phyloP scores from a whole-genome alignment of 2,888 invertebrate genomes.

The Pecten maximus region DNA sequence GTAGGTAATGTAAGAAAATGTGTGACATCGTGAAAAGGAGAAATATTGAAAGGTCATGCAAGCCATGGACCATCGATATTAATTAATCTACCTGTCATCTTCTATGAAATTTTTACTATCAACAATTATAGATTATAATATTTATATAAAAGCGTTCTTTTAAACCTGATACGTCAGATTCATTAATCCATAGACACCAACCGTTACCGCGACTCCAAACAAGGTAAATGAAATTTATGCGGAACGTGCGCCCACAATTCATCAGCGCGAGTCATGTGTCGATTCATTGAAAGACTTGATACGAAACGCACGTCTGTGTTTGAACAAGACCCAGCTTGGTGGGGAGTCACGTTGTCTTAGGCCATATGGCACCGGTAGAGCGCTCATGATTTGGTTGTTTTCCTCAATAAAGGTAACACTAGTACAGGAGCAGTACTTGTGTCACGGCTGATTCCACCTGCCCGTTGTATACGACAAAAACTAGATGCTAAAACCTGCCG shows the following conservation, averaged over 20 bases:
- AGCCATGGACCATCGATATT: background rate
- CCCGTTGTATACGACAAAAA: background rate
- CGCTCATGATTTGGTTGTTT: background rate
- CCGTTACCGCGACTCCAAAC: background rate
- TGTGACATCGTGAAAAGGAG: background rate
- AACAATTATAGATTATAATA: slow-evolving; percentile 22
- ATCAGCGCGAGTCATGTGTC: background rate
- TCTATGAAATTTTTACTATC: background rate
- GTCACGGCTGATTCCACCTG: background rate
- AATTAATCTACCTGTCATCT: slow-evolving; percentile 4
- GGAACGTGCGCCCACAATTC: slow-evolving; percentile 1
- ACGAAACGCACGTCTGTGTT: slow-evolving; percentile 18
- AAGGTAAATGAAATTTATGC: slow-evolving; percentile 18
- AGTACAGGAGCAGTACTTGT: background rate
- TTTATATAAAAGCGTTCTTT: background rate
- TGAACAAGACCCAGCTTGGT: background rate
- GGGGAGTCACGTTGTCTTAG: background rate
- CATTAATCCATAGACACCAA: background rate
- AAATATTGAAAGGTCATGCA: background rate
- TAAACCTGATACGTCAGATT: background rate
- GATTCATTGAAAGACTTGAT: slow-evolving; percentile 16
- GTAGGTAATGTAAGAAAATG: background rate
- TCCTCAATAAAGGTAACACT: background rate
- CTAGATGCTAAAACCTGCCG: slow-evolving; percentile 10
- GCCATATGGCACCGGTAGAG: slow-evolving; percentile 14